Percentiles rank a stretch among this genome's conserved stretches.
phyloP scores from a whole-genome alignment of 2,797 vertebrate species.

The Chelidonichthys spinosus region DNA sequence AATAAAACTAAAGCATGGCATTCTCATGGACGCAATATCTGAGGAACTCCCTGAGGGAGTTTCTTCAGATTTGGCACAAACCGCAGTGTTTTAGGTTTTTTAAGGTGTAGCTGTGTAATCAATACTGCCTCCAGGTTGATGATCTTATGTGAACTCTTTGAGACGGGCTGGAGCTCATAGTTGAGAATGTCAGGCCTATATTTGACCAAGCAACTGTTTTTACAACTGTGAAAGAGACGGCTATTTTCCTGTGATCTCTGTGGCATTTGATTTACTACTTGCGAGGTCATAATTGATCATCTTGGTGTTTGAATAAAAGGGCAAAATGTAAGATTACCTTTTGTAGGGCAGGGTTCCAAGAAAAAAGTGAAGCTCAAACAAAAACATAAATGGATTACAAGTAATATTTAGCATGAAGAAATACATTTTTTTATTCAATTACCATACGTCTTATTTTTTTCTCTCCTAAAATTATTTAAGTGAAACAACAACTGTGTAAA shows the following conservation, averaged over 20 bases:
- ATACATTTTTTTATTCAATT: neutral
- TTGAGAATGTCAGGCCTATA: constrained; percentile 29
- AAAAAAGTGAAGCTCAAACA: neutral
- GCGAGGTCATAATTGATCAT: neutral
- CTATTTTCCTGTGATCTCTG: constrained; percentile 21
- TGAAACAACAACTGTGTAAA: neutral
- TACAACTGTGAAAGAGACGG: constrained; percentile 16
- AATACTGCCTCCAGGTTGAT: neutral
- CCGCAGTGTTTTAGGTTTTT: neutral
- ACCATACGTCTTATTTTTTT: neutral
- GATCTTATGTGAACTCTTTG: constrained; percentile 10
- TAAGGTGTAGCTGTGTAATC: neutral
- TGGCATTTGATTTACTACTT: constrained; percentile 34
- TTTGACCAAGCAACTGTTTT: constrained; percentile 28
- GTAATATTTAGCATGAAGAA: neutral
- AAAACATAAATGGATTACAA: neutral
- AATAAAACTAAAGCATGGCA: neutral
- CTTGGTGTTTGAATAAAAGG: neutral
- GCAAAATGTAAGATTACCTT: neutral
- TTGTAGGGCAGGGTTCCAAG: neutral
- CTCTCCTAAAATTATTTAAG: neutral
- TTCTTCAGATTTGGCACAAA: too few relatives aligned
- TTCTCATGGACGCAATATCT: too few relatives aligned
- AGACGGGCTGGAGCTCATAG: constrained; percentile 10
- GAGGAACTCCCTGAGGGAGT: too few relatives aligned